Evolutionary conservation across 2,797 vertebrate species (phyloP).

Genomic region (Fistularia commersonii): DNA sequence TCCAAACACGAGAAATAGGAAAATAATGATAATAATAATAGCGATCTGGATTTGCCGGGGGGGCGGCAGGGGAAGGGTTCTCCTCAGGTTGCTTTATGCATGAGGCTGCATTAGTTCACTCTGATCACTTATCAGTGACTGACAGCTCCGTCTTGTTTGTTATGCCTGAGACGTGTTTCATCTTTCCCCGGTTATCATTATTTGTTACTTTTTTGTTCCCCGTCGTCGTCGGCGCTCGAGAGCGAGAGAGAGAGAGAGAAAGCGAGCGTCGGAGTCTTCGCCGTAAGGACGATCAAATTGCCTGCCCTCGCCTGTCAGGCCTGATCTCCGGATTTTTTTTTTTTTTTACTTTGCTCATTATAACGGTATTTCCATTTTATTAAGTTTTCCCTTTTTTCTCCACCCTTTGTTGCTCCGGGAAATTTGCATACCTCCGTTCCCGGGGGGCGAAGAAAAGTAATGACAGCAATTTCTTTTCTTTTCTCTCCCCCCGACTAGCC

Average conservation of each 20-base stretch:
- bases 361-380: slow-evolving; percentile 83
- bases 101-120: slow-evolving; percentile 47
- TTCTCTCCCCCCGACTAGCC: slow-evolving; percentile 77
- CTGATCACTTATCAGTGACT: slow-evolving; percentile 67
- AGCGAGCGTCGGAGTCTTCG: slow-evolving; percentile 73
- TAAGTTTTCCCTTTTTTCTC: slow-evolving; percentile 59
- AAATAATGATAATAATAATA: too few species aligned
- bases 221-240: too few species aligned
- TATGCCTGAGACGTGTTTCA: slow-evolving; percentile 44
- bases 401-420: slow-evolving; percentile 81
- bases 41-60: too few species aligned
- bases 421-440: slow-evolving; percentile 97
- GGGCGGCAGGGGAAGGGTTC: too few species aligned
- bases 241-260: slow-evolving; percentile 62
- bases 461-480: slow-evolving; percentile 92
- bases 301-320: slow-evolving; percentile 89
- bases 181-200: slow-evolving; percentile 56
- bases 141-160: slow-evolving; percentile 60
- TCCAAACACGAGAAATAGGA: neutral
- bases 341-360: slow-evolving; percentile 88
- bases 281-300: slow-evolving; percentile 85
- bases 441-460: slow-evolving; percentile 79
- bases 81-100: slow-evolving; percentile 40
- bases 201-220: slow-evolving; percentile 69
- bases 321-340: slow-evolving; percentile 80